These are phyloP conservation scores for Eumerus sabulonum DNA, from an alignment of 2,888 invertebrate species.

Conservation along the genomic window DNA sequence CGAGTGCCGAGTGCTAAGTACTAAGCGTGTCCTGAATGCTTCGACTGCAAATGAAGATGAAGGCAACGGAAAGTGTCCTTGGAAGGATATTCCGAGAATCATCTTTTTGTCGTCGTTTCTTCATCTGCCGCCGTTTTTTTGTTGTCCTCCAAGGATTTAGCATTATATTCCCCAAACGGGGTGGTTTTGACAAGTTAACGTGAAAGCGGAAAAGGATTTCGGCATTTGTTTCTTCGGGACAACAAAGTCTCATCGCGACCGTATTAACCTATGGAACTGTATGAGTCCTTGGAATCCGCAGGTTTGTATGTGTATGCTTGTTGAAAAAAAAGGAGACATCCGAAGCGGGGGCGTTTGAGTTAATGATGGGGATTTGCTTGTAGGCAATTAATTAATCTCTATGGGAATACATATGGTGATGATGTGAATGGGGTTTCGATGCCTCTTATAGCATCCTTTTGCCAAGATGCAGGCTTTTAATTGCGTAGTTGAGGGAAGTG, in stretches of 20 bases:
- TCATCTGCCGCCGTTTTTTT: no score
- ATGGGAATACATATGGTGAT: constrained; percentile 47
- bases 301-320: neutral
- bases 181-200: constrained; percentile 43
- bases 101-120: neutral
- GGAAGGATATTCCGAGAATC: constrained; percentile 6
- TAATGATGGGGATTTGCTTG: constrained; percentile 50
- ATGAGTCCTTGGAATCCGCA: neutral
- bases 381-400: constrained; percentile 62
- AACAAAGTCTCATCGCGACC: neutral
- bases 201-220: constrained; percentile 8
- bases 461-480: constrained; percentile 30
- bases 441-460: constrained; percentile 8
- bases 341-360: constrained; percentile 8
- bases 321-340: constrained; percentile 2
- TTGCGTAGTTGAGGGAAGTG: no score
- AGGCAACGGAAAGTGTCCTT: constrained; percentile 10
- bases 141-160: constrained; percentile 22
- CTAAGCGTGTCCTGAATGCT: constrained; percentile 22
- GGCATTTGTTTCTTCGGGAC: neutral
- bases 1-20: constrained; percentile 2
- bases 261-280: constrained; percentile 25
- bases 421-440: neutral
- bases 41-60: constrained; percentile 4
- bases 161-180: constrained; percentile 6